phyloP scores from a whole-genome alignment of 1,140 invertebrate genomes.

The Centruroides sculpturatus region DNA sequence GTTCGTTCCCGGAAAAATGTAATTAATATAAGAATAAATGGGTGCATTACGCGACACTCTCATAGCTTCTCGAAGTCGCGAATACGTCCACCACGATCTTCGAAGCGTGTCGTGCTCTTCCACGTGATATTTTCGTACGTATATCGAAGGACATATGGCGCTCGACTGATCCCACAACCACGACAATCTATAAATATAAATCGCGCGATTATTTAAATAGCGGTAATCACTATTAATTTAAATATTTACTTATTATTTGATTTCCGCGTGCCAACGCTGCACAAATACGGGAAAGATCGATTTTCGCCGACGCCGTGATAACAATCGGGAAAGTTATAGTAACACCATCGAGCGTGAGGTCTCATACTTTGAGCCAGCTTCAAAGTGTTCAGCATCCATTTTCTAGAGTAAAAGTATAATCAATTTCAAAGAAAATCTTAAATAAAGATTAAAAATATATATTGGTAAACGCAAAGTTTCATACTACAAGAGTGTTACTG shows the following conservation, averaged over 20 bases:
- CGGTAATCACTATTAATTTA: background rate
- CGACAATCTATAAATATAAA: background rate
- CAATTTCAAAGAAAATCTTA: no score
- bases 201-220: background rate
- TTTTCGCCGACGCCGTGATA: background rate
- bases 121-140: background rate
- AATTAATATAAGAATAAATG: no score
- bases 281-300: background rate
- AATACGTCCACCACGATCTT: constrained; percentile 1
- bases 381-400: background rate
- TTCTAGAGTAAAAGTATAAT: background rate
- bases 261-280: background rate
- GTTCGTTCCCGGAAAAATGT: no score
- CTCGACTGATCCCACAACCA: constrained; percentile 1
- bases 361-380: background rate
- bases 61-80: background rate
- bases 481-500: no score
- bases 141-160: constrained; percentile 1
- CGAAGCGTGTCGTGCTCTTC: background rate
- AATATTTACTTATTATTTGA: constrained; percentile 2
- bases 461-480: no score
- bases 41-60: background rate
- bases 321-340: constrained; percentile 5
- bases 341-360: background rate
- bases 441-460: no score